Evolutionary conservation across 2,888 invertebrate genomes (phyloP), one percentile per base, ranked within the genome.

Genomic region (Yponomeuta malinellus): DNA sequence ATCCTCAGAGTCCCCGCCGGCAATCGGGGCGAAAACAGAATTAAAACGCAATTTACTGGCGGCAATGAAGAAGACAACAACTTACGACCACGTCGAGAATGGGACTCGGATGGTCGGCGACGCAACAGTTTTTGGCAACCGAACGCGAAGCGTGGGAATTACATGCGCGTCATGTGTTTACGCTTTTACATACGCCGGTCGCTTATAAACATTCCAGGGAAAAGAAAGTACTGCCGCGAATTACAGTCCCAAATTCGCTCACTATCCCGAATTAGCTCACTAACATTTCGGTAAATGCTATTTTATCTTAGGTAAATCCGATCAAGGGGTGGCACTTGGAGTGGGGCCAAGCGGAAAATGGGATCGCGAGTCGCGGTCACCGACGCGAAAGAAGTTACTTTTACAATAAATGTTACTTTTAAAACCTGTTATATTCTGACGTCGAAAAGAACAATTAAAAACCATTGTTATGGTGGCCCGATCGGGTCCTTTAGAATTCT

Each of bases 111-210:
- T 78, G 74, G 77, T 77, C 84, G 82, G 77, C 70, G 70, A 63
- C 90, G 89, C 85, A 87, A 78, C 84, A 87, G 76, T 79, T 82
- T 83, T 89, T 92, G 91, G 91, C 91, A 90, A 76, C 75, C 71
- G 72, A 72, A 71, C 71, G 71, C 73, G 76, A 75, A 74, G 83
- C 84, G 85, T 83, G 84, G 85, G 85, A 81, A 79, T 81, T 43
- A 64, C 59, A 66, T 9, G 31, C 43, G 63, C 71, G 71, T 71
- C 71, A 71, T 71, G 10, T 71, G 68, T 71, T 63, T 71, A 71
- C 71, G 63, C 23, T 68, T 23, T 10, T 12, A 29, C 65, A 31
- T 33, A 31, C 10, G 65, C 65, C 65, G 31, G 65, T 29, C 33
- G 65, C 65, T 33, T 65, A 33, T 33, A 65, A 65, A 59, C 52